Evolutionary conservation across 2,888 invertebrate genomes (phyloP).

Genomic region (Nephrotoma guestfalica): DNA sequence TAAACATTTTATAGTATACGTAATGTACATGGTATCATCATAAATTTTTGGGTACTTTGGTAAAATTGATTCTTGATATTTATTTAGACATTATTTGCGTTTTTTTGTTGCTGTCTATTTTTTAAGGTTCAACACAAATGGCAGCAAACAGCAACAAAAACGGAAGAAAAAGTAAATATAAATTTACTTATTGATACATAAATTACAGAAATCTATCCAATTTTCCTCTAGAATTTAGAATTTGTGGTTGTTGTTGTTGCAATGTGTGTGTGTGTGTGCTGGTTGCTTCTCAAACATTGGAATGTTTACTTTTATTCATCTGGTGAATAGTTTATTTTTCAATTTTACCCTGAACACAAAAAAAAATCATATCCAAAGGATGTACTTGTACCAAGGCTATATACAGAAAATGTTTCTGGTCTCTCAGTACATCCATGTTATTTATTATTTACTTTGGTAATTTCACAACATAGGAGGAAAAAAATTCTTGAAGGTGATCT

Average conservation of each 20-base stretch:
- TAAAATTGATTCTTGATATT: neutral
- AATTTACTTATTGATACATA: neutral
- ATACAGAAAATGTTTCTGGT: neutral
- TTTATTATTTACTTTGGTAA: neutral
- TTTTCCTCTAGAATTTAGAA: neutral
- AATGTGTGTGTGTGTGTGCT: neutral
- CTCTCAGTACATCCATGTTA: neutral
- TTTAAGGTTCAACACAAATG: neutral
- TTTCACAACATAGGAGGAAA: neutral
- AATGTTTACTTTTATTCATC: neutral
- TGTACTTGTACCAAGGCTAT: neutral
- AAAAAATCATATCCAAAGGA: neutral
- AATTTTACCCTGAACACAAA: neutral
- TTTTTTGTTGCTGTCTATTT: neutral
- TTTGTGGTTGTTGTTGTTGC: neutral
- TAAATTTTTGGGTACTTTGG: neutral
- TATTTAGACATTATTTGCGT: neutral
- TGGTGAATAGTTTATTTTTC: neutral
- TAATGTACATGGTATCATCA: neutral
- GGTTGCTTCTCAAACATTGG: neutral
- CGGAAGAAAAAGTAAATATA: neutral
- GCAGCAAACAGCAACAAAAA: neutral
- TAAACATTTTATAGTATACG: neutral
- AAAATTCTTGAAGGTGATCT: neutral
- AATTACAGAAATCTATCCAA: neutral